Base-by-base conservation (phyloP, 2,113 vertebrate species). In the Felis catus region DNA sequence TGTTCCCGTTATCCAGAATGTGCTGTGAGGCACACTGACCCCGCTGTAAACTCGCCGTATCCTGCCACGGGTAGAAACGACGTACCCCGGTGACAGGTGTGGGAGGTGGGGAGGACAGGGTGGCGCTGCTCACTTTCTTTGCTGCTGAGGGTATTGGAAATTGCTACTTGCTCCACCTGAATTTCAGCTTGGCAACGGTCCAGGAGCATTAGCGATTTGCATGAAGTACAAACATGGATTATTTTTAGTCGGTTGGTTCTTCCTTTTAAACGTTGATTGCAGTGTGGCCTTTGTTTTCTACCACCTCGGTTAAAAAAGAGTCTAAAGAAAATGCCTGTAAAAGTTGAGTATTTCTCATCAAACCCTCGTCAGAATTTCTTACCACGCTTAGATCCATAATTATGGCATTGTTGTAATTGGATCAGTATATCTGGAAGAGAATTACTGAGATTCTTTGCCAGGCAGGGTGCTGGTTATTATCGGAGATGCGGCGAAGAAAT, bases 151-250 rank as follows among this genome's bases (percentile, higher is more conserved):
- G 95, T 95, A 66, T 97, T 98, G 94, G 98, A 25, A 97, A 98
- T 97, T 95, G 95, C 95, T 98, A 58, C 97, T 95, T 81, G 82
- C 94, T 98, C 66, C 95, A 83, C 98, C 98, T 98, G 97, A 95
- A 92, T 97, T 92, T 98, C 98, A 97, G 95, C 87, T 95, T 97
- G 93, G 36, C 97, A 97, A 70, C 95, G 79, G 88, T 48, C 97
- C 97, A 96, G 96, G 74, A 98, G 51, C 95, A 82, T 80, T 66
- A 94, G 97, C 83, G 95, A 92, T 94, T 92, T 98, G 66, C 36
- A 51, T 39, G 95, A 96, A 97, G 89, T 97, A 97, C 92, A 97
- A 94, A 79, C 53, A 7, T 14, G 21, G 23, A n/a, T 91, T 74
- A 61, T 84, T 96, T 95, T 85, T 51, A 81, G 55, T 61, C 45